Evolutionary conservation across 2,113 vertebrate genomes (phyloP).

Genomic region (Eurystomus gularis): DNA sequence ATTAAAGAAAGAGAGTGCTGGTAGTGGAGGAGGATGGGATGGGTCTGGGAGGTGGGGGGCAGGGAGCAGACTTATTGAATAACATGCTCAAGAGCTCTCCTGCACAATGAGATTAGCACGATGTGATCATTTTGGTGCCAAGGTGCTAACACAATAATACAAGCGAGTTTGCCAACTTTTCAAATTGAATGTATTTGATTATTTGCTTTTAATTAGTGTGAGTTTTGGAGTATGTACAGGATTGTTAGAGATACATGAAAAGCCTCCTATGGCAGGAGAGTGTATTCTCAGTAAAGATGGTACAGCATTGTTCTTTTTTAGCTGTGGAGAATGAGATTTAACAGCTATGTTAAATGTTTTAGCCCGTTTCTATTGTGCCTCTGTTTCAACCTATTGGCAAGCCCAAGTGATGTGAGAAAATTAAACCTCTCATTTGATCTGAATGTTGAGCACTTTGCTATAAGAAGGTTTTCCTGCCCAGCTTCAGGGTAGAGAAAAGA

Average conservation of each 20-base stretch:
- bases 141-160: constrained; percentile 86
- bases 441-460: constrained; percentile 24
- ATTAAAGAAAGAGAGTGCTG: not conserved
- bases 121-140: constrained; percentile 80
- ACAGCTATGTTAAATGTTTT: constrained; percentile 77
- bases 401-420: constrained; percentile 63
- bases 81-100: constrained; percentile 76
- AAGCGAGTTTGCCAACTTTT: constrained; percentile 84
- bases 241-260: constrained; percentile 81
- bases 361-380: constrained; percentile 69
- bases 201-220: constrained; percentile 88
- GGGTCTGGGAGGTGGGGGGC: not conserved
- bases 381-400: constrained; percentile 77
- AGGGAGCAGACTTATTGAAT: constrained; percentile 50
- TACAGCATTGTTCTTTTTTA: constrained; percentile 76
- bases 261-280: constrained; percentile 73
- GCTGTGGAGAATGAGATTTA: constrained; percentile 79
- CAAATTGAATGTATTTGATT: constrained; percentile 87
- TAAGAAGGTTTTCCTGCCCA: constrained; percentile 44
- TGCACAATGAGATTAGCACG: constrained; percentile 80
- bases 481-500: not conserved
- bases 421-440: constrained; percentile 69
- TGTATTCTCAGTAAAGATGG: constrained; percentile 68
- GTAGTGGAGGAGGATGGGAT: not conserved
- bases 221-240: constrained; percentile 85